Base-by-base conservation (phyloP, 2,113 vertebrate genomes). In the Ciconia maguari region DNA sequence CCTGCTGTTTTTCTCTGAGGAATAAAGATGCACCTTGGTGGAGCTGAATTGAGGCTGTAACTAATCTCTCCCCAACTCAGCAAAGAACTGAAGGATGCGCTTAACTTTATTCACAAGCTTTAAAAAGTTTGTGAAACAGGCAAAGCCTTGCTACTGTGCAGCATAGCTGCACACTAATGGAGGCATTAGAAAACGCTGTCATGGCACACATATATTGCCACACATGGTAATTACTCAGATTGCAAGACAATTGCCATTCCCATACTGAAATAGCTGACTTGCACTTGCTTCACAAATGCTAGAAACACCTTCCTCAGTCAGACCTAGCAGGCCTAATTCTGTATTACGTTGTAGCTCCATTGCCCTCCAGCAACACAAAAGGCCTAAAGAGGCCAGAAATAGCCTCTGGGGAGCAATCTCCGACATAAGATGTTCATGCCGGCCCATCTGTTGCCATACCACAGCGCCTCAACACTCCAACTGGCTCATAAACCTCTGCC, bases 211-310 rank as follows among this genome's bases (percentile, higher is more conserved):
- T 83, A 68, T 83, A 96, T 94, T 96, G 83, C 86, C 86, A 93
- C 83, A 89, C 83, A 71, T 48, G 54, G 76, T 93, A 96, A 95
- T 97, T 94, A 93, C 72, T 95, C 83, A 97, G 93, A 96, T 94
- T 90, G 80, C 90, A 60, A 84, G 58, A 86, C 72, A 84, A 92
- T 95, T 94, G 94, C 71, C 76, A 32, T 96, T 87, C 74, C 48
- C 38, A 0, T 57, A 64, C 69, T 81, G 61, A 95, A 87, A 92
- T 65, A 89, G 86, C 77, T 92, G 94, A 91, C 72, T 95, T 87
- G 81, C 34, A 42, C 30, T 90, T 87, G 77, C 61, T 91, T 91
- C 65, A 21, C 66, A 94, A 93, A 60, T 60, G 65, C 17, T 87
- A 65, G 80, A 70, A 90, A 94, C 86, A 96, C 83, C 92, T 95